These are phyloP conservation scores for Patella caerulea DNA, from an alignment of 2,888 invertebrate species.

Conservation along the genomic window DNA sequence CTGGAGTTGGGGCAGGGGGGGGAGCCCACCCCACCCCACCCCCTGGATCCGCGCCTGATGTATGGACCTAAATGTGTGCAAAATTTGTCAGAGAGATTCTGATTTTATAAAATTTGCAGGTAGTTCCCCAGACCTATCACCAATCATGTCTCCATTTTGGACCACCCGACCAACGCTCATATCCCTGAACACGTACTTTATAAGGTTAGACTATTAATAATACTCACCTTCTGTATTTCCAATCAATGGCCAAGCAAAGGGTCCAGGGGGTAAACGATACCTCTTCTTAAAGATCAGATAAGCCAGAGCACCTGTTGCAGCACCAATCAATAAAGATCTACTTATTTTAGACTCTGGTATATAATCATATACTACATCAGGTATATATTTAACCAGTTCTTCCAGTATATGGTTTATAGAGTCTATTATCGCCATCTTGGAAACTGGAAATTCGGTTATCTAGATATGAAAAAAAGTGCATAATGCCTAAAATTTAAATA, in stretches of 20 bases:
- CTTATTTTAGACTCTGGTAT: conserved; percentile 3
- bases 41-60: too few relatives aligned
- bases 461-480: background rate
- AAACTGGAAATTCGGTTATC: background rate
- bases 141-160: too few relatives aligned
- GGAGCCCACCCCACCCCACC: too few relatives aligned
- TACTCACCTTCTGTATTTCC: conserved; percentile 13
- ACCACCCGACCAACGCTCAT: too few relatives aligned
- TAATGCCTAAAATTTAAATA: too few relatives aligned
- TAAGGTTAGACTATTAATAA: too few relatives aligned
- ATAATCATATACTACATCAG: background rate
- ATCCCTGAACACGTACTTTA: too few relatives aligned
- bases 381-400: background rate
- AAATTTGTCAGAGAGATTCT: too few relatives aligned
- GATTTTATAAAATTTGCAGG: too few relatives aligned
- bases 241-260: conserved; percentile 13
- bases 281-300: conserved; percentile 15
- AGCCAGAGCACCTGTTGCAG: background rate
- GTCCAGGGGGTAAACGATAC: conserved; percentile 19
- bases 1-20: too few relatives aligned
- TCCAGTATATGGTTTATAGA: background rate
- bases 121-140: too few relatives aligned
- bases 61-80: too few relatives aligned
- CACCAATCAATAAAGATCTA: background rate
- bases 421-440: background rate